Evolutionary conservation across 2,797 vertebrate genomes (phyloP).

Genomic region (Enteromius anoplus): DNA sequence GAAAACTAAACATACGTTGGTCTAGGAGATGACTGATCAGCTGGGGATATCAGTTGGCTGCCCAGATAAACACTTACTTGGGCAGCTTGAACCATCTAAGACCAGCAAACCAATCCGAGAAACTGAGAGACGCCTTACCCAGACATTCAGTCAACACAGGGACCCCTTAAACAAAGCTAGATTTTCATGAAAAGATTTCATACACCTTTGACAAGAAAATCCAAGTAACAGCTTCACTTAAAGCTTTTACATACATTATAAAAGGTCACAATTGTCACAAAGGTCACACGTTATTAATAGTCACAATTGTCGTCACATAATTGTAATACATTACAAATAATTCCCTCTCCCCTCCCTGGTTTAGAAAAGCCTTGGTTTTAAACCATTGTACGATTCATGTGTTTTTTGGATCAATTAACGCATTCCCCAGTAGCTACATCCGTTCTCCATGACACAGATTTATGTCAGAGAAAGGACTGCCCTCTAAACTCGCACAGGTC

Average conservation of each 20-base stretch:
- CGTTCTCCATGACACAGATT: conserved; percentile 65
- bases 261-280: background rate
- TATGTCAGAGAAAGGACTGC: conserved; percentile 56
- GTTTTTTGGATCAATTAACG: conserved; percentile 74
- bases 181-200: background rate
- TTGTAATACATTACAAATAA: background rate
- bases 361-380: conserved; percentile 49
- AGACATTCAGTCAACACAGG: background rate
- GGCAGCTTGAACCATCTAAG: background rate
- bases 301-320: no score
- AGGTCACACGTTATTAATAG: no score
- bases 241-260: background rate
- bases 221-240: background rate
- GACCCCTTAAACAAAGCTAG: background rate
- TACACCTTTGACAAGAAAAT: background rate
- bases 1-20: background rate
- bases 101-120: background rate
- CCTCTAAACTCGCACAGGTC: conserved; percentile 59
- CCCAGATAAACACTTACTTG: background rate
- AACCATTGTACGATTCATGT: conserved; percentile 67
- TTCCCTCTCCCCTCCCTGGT: background rate
- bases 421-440: conserved; percentile 74
- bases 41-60: background rate
- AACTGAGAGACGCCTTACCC: background rate
- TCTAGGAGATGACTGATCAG: background rate